Base-by-base conservation (phyloP, 2,113 vertebrate species). In the Phycodurus eques region DNA sequence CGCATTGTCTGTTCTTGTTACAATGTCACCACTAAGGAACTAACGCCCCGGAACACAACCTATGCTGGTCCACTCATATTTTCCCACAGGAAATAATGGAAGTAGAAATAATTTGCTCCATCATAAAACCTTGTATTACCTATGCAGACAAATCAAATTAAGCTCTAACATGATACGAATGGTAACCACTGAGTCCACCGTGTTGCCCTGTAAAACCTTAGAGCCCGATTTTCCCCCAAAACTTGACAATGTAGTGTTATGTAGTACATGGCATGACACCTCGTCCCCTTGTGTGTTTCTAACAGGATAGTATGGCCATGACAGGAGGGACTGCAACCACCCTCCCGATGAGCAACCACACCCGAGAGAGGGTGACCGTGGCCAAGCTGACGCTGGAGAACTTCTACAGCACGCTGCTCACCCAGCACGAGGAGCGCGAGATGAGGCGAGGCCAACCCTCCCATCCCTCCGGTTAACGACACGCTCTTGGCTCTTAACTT, bases 341-440 rank as follows among this genome's bases (percentile, higher is more conserved):
- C 89, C 95, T 97, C 87, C 96, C 97, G 80, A 99, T 99, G 97
- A 99, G 97, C 92, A 98, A 96, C 92, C 97, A 99, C 91, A 99
- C 97, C 76, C 94, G 97, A 22, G 98, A 99, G 91, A 92, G 97
- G 84, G 98, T 98, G 83, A 99, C 98, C 0, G 96, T 99, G 85
- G 96, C 98, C 93, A 99, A 99, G 88, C 95, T 99, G 67, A 99
- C 97, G 0, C 80, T 99, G 91, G 97, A 99, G 88, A 99, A 98
- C 89, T 99, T 99, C 91, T 99, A 99, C 91, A 99, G 96, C 92
- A 99, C 98, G 66, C 92, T 99, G n/a, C 96, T 98, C 65, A 92
- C 95, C 20, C 98, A 99, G 87, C 97, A 99, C 0, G 98, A 99
- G 85, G 98, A 99, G 90, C 92, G 98, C 14, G 98, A 99, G 89